Conservation (phyloP, 2,888 invertebrate genomes). For the Chrysolina americana region DNA sequence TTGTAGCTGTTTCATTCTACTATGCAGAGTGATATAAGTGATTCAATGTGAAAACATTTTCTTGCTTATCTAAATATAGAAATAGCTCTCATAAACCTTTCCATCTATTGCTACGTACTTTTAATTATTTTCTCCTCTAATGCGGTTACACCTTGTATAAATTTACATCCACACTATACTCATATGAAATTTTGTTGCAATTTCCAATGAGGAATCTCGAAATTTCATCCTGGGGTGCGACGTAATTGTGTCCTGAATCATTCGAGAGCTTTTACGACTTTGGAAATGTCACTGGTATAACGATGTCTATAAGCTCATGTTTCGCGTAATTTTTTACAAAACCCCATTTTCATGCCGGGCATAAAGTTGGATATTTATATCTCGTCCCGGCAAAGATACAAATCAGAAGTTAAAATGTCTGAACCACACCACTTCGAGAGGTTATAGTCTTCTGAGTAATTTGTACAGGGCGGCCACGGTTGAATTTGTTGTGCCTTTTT, state of each 20-base stretch:
- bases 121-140: too few relatives aligned
- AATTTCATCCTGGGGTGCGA: not conserved
- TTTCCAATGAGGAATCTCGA: not conserved
- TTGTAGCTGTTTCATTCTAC: too few relatives aligned
- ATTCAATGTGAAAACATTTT: too few relatives aligned
- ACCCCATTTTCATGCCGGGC: not conserved
- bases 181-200: not conserved
- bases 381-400: not conserved
- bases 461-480: not conserved
- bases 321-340: constrained; percentile 4
- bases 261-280: constrained; percentile 16
- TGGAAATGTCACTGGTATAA: constrained; percentile 6
- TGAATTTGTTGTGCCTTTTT: not conserved
- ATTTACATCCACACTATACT: not conserved
- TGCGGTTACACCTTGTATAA: not conserved
- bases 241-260: constrained; percentile 10
- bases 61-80: too few relatives aligned
- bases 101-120: too few relatives aligned
- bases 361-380: constrained; percentile 7
- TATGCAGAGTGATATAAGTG: too few relatives aligned
- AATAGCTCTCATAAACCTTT: too few relatives aligned
- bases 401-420: not conserved
- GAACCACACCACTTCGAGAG: constrained; percentile 8
- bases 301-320: constrained; percentile 13
- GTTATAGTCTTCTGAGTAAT: not conserved